Base-by-base conservation (phyloP, 2,113 vertebrate species). In the Abramis brama region DNA sequence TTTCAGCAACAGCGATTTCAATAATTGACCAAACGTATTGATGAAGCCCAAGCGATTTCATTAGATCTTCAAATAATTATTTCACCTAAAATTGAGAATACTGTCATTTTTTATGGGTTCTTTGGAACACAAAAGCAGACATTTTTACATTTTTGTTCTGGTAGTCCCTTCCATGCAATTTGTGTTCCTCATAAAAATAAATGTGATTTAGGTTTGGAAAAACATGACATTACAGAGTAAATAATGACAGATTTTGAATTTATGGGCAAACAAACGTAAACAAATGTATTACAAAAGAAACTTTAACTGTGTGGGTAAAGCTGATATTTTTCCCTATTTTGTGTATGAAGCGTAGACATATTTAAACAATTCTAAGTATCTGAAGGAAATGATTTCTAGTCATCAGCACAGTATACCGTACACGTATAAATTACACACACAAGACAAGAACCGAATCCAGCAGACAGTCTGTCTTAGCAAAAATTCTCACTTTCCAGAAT, bases 291-390 rank as follows among this genome's bases (percentile, higher is more conserved):
- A 59, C 74, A 60, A 86, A 57, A 4, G 68, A 52, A 45, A 23
- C 45, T 50, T 45, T 27, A 55, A 82, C n/a, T 36, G 52, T 64
- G 8, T n/a, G n/a, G n/a, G n/a, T n/a, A n/a, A n/a, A n/a, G n/a
- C 21, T 88, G 75, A 92, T 83, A 88, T 89, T 88, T 85, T 23
- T 43, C 9, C 52, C 9, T 5, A 12, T 11, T 25, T 25, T 15
- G 23, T 1, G 52, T 77, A 82, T 85, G 27, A 85, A 85, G 62
- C 11, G 1, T 25, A 70, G 82, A 83, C 57, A 39, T 77, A 36
- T 39, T 33, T 73, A 55, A 75, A 27, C 3, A 68, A 6, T 7
- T 43, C 33, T 75, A 68, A 43, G 64, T 55, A 62, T 70, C 76
- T 68, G 76, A 59, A 75, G 36, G 36, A 70, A 87, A 85, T 2